A percentile compares a stretch with the other conserved stretches of the same genome.
These are phyloP conservation scores for Drosophila paramelanica DNA, from an alignment of 2,888 invertebrate genomes.

Conservation along the genomic window DNA sequence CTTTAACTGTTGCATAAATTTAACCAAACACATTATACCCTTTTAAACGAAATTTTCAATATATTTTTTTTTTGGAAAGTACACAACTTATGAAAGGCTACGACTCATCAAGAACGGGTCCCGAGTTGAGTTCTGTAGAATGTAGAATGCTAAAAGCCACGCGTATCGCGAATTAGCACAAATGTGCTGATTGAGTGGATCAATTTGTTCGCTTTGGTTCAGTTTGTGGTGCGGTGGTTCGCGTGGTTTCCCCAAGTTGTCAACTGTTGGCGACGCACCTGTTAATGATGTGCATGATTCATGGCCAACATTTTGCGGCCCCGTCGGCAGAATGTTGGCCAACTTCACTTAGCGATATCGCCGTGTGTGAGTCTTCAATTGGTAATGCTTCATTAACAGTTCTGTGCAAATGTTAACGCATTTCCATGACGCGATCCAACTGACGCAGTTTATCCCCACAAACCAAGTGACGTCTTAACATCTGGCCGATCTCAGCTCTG, in stretches of 20 bases:
- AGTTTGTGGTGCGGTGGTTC: not conserved
- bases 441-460: constrained; percentile 1
- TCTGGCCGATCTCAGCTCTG: constrained; percentile 9
- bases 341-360: constrained; percentile 37
- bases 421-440: constrained; percentile 24
- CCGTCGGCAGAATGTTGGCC: constrained; percentile 13
- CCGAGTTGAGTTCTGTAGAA: constrained; percentile 17
- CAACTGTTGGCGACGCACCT: constrained; percentile 24
- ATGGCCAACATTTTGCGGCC: constrained; percentile 23
- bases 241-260: constrained; percentile 39
- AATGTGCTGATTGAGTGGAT: constrained; percentile 59
- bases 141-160: constrained; percentile 70
- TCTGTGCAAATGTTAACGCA: constrained; percentile 35
- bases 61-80: not conserved
- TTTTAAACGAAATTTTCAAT: not conserved
- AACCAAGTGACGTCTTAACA: constrained; percentile 22
- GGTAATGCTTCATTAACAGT: constrained; percentile 43
- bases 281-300: constrained; percentile 37
- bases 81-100: not conserved
- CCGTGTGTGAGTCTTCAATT: constrained; percentile 6
- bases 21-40: not conserved
- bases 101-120: not conserved
- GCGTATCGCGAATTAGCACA: constrained; percentile 72
- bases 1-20: not conserved
- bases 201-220: constrained; percentile 32